Evolutionary conservation across 1,140 invertebrate species (phyloP).

Genomic region (Episyrphus balteatus): DNA sequence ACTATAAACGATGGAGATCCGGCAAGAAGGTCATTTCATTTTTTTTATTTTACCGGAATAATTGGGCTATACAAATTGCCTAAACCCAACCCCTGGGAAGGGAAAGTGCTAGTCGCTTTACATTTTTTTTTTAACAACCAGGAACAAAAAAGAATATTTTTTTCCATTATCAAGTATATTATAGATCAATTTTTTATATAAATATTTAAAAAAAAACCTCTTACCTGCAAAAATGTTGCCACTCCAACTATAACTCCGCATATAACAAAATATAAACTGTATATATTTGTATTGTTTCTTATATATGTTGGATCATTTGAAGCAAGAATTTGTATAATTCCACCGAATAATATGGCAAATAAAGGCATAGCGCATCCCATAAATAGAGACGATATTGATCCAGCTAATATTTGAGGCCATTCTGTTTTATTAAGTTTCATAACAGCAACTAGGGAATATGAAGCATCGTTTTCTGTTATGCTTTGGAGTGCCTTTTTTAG

Average conservation of each 20-base stretch:
- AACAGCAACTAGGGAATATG: conserved; percentile 40
- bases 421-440: conserved; percentile 58
- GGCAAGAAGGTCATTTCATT: too few relatives aligned
- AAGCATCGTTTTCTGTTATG: conserved; percentile 15
- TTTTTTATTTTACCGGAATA: too few relatives aligned
- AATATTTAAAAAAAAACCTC: not conserved
- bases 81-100: too few relatives aligned
- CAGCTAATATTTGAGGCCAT: conserved; percentile 57
- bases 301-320: conserved; percentile 38
- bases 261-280: conserved; percentile 50
- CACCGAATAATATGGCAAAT: conserved; percentile 68
- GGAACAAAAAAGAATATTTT: too few relatives aligned
- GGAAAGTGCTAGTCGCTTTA: too few relatives aligned
- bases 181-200: too few relatives aligned
- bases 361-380: conserved; percentile 63
- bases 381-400: conserved; percentile 52
- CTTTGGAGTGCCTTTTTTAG: not conserved
- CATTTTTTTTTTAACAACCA: too few relatives aligned
- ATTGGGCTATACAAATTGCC: too few relatives aligned
- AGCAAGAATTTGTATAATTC: conserved; percentile 55
- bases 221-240: conserved; percentile 53
- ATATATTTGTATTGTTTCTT: conserved; percentile 42
- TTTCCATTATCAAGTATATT: too few relatives aligned
- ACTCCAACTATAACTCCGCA: conserved; percentile 52
- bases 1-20: too few relatives aligned